phyloP scores from a whole-genome alignment of 2,113 vertebrate genomes.

The Drymodes brunneopygia region DNA sequence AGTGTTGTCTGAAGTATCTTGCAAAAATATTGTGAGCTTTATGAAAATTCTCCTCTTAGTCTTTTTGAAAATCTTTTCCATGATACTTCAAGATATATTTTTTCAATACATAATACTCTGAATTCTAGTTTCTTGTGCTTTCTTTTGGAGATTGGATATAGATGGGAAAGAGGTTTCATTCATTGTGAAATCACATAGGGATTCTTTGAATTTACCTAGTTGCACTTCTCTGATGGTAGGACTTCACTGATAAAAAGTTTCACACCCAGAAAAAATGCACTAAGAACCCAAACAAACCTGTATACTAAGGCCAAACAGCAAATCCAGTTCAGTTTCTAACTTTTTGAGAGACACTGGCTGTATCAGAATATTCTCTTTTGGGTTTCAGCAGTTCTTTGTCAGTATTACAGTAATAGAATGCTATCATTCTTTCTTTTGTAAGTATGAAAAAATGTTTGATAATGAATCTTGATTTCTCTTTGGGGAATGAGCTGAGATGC shows the following conservation, averaged over 20 bases:
- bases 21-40: slow-evolving; percentile 72
- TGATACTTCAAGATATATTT: neutral
- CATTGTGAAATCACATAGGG: neutral
- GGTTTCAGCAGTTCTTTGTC: slow-evolving; percentile 25
- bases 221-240: neutral
- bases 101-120: slow-evolving; percentile 64
- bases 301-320: neutral
- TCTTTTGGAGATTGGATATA: slow-evolving; percentile 33
- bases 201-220: slow-evolving; percentile 21
- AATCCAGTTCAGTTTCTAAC: neutral
- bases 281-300: neutral
- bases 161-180: neutral
- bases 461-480: neutral
- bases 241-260: slow-evolving; percentile 3
- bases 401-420: neutral
- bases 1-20: slow-evolving; percentile 75
- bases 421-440: slow-evolving; percentile 37
- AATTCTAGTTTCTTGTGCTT: slow-evolving; percentile 69
- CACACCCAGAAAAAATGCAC: neutral
- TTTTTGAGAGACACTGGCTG: neutral
- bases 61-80: slow-evolving; percentile 68
- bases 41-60: slow-evolving; percentile 61
- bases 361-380: slow-evolving; percentile 32
- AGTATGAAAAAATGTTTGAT: neutral
- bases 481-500: slow-evolving; percentile 6